Base-by-base conservation (phyloP, 2,888 invertebrate species). In the Lycaena phlaeas region DNA sequence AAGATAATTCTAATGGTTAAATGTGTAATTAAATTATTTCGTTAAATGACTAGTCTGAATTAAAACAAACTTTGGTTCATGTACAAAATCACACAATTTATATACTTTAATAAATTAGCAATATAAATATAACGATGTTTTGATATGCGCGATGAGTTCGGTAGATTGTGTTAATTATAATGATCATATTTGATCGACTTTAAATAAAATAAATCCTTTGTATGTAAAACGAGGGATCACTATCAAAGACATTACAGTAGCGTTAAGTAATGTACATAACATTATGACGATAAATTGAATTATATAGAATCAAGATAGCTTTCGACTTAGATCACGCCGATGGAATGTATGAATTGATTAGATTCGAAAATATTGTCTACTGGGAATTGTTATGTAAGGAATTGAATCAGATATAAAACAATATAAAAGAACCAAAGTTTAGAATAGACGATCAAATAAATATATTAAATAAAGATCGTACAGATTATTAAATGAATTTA, bases 351-450 rank as follows among this genome's bases (percentile, higher is more conserved):
- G 34, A 34, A 34, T 34, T 34, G 34, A 34, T 18, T 34, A 22
- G 34, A 34, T 17, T 34, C 22, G 34, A 34, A 34, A 17, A 34
- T 2, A 22, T 7, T 34, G 12, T 18, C 9, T 31, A 34, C 34
- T 61, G 64, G 76, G 76, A 77, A 76, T 77, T 77, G 78, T 67
- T 66, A 53, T 40, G 59, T 54, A 55, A 62, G 79, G 76, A 79
- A 81, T 79, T 81, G 79, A 79, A 68, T 56, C 49, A 60, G 64
- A 56, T 57, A 59, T 59, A 22, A 22, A 65, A 64, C 61, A 68
- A 64, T 63, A 63, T 63, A 68, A 72, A 67, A 63, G 77, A 76
- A 78, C 78, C 77, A 79, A 77, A 66, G 56, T 63, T 67, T 66
- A 30, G 22, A 15, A 41, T 48, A 50, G 48, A 44, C 36, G 42